Conservation (phyloP, 1,140 invertebrate genomes). For the Lasioglossum albipes region DNA sequence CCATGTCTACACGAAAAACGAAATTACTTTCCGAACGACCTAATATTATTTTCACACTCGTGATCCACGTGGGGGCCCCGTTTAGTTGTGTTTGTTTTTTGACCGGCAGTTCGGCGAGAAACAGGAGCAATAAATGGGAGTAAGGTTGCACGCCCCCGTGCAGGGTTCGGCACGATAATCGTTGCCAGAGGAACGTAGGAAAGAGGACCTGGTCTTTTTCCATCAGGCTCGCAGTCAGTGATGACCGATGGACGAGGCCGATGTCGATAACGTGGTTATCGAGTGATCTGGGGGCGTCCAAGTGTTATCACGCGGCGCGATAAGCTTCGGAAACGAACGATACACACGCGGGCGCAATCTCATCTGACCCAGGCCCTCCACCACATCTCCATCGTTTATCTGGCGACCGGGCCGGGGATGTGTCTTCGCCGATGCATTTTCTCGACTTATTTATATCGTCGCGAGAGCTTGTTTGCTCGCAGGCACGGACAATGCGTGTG, state of each 20-base stretch:
- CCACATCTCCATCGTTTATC: conserved; percentile 50
- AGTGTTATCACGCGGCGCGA: conserved; percentile 75
- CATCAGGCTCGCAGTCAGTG: conserved; percentile 52
- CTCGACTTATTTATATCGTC: not conserved
- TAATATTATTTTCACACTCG: too few species aligned
- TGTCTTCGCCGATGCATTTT: conserved; percentile 12
- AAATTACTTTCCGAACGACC: too few species aligned
- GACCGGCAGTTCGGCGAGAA: too few species aligned
- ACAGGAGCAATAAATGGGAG: not conserved
- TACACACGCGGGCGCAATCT: conserved; percentile 73
- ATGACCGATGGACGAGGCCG: conserved; percentile 72
- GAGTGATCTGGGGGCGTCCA: conserved; percentile 78
- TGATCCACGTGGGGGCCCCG: too few species aligned
- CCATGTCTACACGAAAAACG: too few species aligned
- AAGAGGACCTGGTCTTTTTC: conserved; percentile 58
- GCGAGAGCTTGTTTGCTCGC: not conserved
- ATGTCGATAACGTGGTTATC: conserved; percentile 77
- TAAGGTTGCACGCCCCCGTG: not conserved
- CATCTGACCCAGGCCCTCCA: conserved; percentile 74
- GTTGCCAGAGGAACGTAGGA: too few species aligned
- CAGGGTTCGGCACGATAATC: not conserved
- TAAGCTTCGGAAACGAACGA: conserved; percentile 68
- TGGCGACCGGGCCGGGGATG: conserved; percentile 10
- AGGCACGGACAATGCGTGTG: not conserved
- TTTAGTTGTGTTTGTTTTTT: too few species aligned